Conservation (phyloP, 2,113 vertebrate genomes). For the Semnopithecus entellus region DNA sequence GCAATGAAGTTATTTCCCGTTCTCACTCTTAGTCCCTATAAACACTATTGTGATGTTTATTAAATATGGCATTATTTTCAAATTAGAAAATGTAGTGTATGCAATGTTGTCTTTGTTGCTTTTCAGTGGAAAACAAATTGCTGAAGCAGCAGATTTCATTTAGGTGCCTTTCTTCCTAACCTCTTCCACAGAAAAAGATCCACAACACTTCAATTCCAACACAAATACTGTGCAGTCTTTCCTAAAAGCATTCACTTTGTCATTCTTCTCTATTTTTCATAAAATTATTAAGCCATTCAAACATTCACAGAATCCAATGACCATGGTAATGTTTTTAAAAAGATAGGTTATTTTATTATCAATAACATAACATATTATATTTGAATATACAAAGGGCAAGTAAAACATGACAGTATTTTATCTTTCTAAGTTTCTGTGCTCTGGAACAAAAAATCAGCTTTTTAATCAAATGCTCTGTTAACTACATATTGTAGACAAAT, state of each 20-base stretch:
- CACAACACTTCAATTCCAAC: not conserved
- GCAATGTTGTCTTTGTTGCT: not conserved
- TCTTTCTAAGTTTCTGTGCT: not conserved
- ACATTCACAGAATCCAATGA: not conserved
- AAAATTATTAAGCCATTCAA: not conserved
- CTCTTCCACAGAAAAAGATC: not conserved
- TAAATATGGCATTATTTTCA: not conserved
- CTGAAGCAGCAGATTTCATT: not conserved
- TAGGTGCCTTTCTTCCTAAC: not conserved
- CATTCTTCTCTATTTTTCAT: not conserved
- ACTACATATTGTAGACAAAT: conserved; percentile 18
- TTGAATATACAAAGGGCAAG: conserved; percentile 17
- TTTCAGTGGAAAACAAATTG: not conserved
- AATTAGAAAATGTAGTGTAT: not conserved
- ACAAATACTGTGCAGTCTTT: not conserved
- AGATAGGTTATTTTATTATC: not conserved
- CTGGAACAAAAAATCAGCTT: not conserved
- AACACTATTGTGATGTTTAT: not conserved
- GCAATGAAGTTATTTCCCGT: not conserved
- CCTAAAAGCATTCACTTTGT: not conserved
- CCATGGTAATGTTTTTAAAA: not conserved
- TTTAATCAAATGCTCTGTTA: conserved; percentile 3
- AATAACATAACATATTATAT: not conserved
- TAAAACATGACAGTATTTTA: not conserved
- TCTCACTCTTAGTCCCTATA: not conserved